Evolutionary conservation across 2,113 vertebrate species (phyloP).

Genomic region (Onychostoma macrolepis): DNA sequence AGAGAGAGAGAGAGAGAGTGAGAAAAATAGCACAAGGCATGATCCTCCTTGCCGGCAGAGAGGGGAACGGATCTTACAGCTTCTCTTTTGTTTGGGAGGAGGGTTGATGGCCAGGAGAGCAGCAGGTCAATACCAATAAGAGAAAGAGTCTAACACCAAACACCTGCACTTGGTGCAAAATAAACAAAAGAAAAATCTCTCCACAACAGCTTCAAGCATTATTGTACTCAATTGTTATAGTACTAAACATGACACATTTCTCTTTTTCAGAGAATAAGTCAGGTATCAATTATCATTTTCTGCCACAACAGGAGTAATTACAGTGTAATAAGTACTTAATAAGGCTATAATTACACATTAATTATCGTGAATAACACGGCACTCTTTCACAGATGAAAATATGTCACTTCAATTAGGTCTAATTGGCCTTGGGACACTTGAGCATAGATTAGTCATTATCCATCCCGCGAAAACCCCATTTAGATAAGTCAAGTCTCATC

Average conservation of each 20-base stretch:
- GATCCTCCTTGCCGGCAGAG: slow-evolving; percentile 68
- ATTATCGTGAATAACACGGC: background rate
- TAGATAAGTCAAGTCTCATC: slow-evolving; percentile 52
- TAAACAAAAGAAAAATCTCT: background rate
- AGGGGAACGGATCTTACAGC: slow-evolving; percentile 61
- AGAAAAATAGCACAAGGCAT: slow-evolving; percentile 70
- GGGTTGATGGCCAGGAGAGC: slow-evolving; percentile 58
- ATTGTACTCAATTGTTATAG: background rate
- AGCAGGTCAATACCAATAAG: slow-evolving; percentile 64
- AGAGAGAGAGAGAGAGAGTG: slow-evolving; percentile 46
- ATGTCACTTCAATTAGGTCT: background rate
- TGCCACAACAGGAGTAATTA: slow-evolving; percentile 11
- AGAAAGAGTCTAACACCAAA: background rate
- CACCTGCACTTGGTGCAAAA: slow-evolving; percentile 14
- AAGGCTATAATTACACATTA: slow-evolving; percentile 1
- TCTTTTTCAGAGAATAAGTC: background rate
- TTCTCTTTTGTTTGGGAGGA: slow-evolving; percentile 59
- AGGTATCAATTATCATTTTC: background rate
- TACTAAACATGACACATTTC: background rate
- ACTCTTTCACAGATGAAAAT: background rate
- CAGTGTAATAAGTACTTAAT: background rate
- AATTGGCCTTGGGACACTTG: slow-evolving; percentile 27
- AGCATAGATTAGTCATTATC: slow-evolving; percentile 18
- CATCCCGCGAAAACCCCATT: slow-evolving; percentile 53
- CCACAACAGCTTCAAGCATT: background rate